Conservation (phyloP, 2,888 invertebrate genomes). For the Drosophila meridionalis region DNA sequence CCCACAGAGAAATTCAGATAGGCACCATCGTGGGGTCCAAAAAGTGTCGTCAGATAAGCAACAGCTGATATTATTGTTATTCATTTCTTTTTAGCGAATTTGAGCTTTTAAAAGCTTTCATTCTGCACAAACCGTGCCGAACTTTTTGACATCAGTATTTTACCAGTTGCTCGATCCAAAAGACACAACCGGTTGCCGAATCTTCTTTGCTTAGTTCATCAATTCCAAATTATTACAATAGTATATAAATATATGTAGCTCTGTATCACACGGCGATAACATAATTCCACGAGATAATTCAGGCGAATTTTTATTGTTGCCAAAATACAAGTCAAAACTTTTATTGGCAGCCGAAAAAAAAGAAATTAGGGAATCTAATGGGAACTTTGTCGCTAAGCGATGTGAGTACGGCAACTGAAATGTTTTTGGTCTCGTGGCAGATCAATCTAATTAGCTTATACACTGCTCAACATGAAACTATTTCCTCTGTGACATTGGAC, state of each 20-base stretch:
- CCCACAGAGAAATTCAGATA: neutral
- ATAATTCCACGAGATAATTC: neutral
- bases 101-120: neutral
- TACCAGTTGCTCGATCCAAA: neutral
- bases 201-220: neutral
- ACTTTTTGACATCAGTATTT: neutral
- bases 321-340: neutral
- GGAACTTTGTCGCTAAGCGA: slow-evolving; percentile 46
- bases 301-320: slow-evolving; percentile 20
- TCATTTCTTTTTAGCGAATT: neutral
- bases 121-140: neutral
- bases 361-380: slow-evolving; percentile 33
- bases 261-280: neutral
- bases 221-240: neutral
- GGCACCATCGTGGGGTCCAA: too few relatives aligned
- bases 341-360: slow-evolving; percentile 2
- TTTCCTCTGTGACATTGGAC: slow-evolving; percentile 10
- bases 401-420: slow-evolving; percentile 41
- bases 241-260: neutral
- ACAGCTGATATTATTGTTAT: neutral
- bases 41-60: neutral
- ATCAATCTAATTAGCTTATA: slow-evolving; percentile 27
- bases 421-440: neutral
- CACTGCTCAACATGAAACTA: slow-evolving; percentile 25
- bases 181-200: neutral